Conservation (phyloP, 2,888 invertebrate genomes). For the Clistopyga incitator region DNA sequence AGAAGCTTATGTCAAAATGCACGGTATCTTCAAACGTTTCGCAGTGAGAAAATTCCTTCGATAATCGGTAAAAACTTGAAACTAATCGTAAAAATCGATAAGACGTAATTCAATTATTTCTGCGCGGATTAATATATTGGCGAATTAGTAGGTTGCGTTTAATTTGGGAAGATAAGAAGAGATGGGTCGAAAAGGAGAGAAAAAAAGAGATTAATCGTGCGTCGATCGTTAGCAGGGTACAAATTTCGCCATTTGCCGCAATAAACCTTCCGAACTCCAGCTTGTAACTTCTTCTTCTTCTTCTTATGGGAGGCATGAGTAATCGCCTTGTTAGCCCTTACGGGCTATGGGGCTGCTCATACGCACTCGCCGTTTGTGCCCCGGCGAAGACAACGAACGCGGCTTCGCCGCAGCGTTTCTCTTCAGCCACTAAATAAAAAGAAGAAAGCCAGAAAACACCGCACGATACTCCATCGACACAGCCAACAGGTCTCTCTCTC, state of each 20-base stretch:
- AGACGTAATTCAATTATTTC: not conserved
- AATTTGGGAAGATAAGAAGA: constrained; percentile 62
- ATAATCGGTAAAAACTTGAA: not conserved
- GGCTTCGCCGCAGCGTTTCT: constrained; percentile 47
- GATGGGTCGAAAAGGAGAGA: constrained; percentile 13
- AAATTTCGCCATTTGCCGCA: constrained; percentile 84
- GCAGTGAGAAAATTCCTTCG: not conserved
- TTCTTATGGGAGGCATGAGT: constrained; percentile 83
- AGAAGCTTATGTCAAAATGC: too few relatives aligned
- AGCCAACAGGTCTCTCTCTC: constrained; percentile 65
- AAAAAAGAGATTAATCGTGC: constrained; percentile 60
- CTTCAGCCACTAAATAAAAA: constrained; percentile 60
- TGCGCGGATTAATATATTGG: not conserved
- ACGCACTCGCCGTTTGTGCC: constrained; percentile 69
- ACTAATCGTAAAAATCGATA: not conserved
- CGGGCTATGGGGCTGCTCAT: constrained; percentile 79
- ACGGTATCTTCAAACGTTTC: not conserved
- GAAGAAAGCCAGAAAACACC: constrained; percentile 75
- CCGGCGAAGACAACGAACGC: constrained; percentile 59
- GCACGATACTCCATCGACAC: constrained; percentile 80
- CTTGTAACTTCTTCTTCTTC: constrained; percentile 84
- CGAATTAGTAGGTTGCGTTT: constrained; percentile 16
- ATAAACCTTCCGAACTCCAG: constrained; percentile 80
- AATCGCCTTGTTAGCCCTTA: constrained; percentile 84
- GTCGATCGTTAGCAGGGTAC: constrained; percentile 83